Base-by-base conservation (phyloP, 2,888 invertebrate species). In the Ceraclea dissimilis region DNA sequence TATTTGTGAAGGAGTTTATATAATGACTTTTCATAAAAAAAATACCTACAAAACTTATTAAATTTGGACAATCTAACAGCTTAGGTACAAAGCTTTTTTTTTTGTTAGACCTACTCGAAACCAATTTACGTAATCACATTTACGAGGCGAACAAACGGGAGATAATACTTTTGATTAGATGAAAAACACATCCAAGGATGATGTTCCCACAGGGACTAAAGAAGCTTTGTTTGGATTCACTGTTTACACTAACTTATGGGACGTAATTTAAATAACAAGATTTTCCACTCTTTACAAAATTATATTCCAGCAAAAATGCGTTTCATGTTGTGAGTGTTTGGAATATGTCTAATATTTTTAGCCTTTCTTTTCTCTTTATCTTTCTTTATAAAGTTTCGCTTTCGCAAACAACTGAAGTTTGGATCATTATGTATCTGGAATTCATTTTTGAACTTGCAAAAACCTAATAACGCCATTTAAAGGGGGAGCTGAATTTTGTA, bases 141-240 rank as follows among this genome's bases (percentile, higher is more conserved):
- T 59, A 48, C 55, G 52, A 49, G 57, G 39, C 55, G 57, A 61
- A 56, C 60, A 52, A 59, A 59, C 54, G 59, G 59, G 52, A 61
- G 57, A 61, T 61, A 59, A 61, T 61, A 61, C 59, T 61, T 61
- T 61, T 61, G 61, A 61, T 61, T 61, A 59, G 57, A 58, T 58
- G 59, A 61, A 47, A 44, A 10, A 58, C 58, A 55, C 58, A 55
- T 59, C 59, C 53, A 57, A 59, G 55, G 57, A 47, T 46, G 48
- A 20, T 46, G 31, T 17, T 46, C 52, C 50, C 34, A 21, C 50
- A n/a, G 51, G 56, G 56, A 50, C 20, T 34, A 44, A 51, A 52
- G 33, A 50, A 57, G 59, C 57, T 59, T 61, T 61, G 52, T 57
- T 44, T 49, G 48, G 54, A 58, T 59, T 58, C 56, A 54, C 54